A percentile compares a stretch with the other conserved stretches of the same genome.
These are phyloP conservation scores for Corvus cornix DNA, from an alignment of 2,113 vertebrate species.

Conservation along the genomic window DNA sequence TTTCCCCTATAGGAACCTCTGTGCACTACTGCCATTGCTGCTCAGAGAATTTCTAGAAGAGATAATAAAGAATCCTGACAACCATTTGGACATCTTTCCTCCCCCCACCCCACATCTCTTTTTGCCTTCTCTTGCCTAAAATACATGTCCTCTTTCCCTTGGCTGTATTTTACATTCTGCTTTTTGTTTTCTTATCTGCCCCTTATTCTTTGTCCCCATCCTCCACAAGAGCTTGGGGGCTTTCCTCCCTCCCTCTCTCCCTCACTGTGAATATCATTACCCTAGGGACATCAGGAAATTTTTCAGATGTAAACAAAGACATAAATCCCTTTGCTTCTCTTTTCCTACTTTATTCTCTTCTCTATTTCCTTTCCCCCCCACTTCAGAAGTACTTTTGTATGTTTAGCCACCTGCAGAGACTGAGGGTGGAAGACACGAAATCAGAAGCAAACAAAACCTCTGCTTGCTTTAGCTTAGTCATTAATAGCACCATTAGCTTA, in stretches of 20 bases:
- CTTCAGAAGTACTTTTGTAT: not conserved
- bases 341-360: not conserved
- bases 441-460: conserved; percentile 38
- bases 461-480: conserved; percentile 44
- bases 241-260: not conserved
- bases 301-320: conserved; percentile 35
- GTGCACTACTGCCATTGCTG: not conserved
- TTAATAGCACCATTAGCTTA: conserved; percentile 55
- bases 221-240: not conserved
- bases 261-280: not conserved
- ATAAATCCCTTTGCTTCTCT: conserved; percentile 27
- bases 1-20: not conserved
- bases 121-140: not conserved
- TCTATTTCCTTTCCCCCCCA: not conserved
- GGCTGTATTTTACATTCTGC: not conserved
- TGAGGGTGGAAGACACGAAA: not conserved
- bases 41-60: not conserved
- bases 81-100: not conserved
- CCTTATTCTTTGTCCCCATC: not conserved
- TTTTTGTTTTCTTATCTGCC: not conserved
- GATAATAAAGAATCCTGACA: conserved; percentile 25
- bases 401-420: conserved; percentile 33
- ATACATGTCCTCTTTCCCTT: not conserved
- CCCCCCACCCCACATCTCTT: not conserved
- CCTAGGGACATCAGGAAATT: not conserved